A percentile compares a stretch with the other conserved stretches of the same genome.
Conservation (phyloP, 30 jellyfish, hydroid and myxozoan species). For the Morbakka virulenta region DNA sequence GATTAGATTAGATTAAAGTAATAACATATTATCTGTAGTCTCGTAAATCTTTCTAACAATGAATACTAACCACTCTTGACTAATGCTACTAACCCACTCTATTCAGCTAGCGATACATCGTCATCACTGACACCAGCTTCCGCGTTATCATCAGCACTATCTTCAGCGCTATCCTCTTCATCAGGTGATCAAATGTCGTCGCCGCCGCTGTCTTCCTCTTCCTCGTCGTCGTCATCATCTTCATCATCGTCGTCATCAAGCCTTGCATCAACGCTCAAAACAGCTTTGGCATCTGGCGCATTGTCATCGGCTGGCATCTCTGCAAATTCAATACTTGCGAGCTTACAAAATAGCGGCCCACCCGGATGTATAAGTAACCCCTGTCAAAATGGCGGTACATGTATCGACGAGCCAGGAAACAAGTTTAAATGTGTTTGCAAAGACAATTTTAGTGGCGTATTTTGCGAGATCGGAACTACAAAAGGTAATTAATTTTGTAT, state of each 20-base stretch:
- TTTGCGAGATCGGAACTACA: slow-evolving; percentile 41
- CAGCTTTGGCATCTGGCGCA: neutral
- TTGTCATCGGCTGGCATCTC: neutral
- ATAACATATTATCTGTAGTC: too few relatives aligned
- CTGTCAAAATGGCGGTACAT: slow-evolving; percentile 84
- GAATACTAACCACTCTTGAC: too few relatives aligned
- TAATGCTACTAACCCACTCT: too few relatives aligned
- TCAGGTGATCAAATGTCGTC: too few relatives aligned
- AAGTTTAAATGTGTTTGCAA: slow-evolving; percentile 75
- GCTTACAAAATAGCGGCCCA: neutral
- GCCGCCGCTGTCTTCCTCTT: too few relatives aligned
- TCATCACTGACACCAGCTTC: neutral
- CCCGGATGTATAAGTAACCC: slow-evolving; percentile 61
- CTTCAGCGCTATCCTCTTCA: slow-evolving; percentile 1
- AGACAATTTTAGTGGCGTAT: slow-evolving; percentile 53
- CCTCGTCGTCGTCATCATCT: neutral
- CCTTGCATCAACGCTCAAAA: neutral
- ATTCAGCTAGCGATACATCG: neutral
- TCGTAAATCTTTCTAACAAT: too few relatives aligned
- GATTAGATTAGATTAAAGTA: too few relatives aligned
- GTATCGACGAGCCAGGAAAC: slow-evolving; percentile 75
- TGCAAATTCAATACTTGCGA: neutral
- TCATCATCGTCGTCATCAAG: neutral
- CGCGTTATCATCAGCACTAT: neutral
- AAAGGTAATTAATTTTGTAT: slow-evolving; percentile 22